Evolutionary conservation across 1,140 invertebrate genomes (phyloP), one percentile per base, ranked within the genome.

Genomic region (Neodiprion pinetum): DNA sequence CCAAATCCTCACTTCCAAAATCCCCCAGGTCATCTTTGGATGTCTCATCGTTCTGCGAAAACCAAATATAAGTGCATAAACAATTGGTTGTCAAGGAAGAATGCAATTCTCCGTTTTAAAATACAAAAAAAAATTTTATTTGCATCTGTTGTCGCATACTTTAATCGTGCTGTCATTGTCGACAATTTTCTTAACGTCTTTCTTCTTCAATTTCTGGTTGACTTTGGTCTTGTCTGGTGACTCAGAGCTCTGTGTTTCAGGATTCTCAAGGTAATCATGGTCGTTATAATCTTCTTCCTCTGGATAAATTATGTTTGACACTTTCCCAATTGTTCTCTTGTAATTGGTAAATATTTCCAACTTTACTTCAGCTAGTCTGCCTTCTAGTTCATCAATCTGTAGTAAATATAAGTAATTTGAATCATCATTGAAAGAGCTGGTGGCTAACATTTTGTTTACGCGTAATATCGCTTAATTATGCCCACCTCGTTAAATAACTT

Each of bases 311-410:
- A 76, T 61, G 7, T 79, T 74, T 0, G 72, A 71, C 17, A 84
- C 50, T 75, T 86, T 87, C 73, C 80, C 85, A 1, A 86, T 66
- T 48, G 89, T 90, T 74, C 83, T 85, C 72, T 87, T 85, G 80
- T 90, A 90, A 75, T 83, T 88, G 21, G 77, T 84, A 49, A 79
- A 81, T 9, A 91, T 70, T 70, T 90, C 88, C 49, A 76, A 66
- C 80, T 89, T 91, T 3, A 92, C 82, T 73, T 89, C 86, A 5
- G 81, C 75, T 53, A 91, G 70, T 79, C 88, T 88, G 80, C 74
- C 86, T 80, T 92, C 88, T 67, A 93, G 79, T 78, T 92, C 91
- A 78, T 92, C 91, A 50, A 90, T 87, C 88, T 93, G 61, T 9
- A 81, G 75, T 21, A 65, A 65, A 77, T 70, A 77, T 65, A 67